These are phyloP conservation scores for Glaucidium brasilianum DNA, from an alignment of 2,113 vertebrate species.

Conservation along the genomic window DNA sequence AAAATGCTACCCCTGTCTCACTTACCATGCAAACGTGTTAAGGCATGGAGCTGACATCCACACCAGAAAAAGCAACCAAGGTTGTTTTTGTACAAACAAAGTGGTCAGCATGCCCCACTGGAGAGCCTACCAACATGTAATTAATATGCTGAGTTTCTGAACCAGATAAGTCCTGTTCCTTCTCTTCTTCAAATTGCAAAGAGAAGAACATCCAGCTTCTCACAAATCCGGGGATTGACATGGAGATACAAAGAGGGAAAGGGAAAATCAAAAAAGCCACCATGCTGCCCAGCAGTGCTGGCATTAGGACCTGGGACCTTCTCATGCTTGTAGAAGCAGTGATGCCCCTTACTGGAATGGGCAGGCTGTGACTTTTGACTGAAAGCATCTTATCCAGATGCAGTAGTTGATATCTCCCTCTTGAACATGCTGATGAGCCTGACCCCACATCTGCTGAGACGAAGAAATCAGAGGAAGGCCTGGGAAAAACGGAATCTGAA, in stretches of 20 bases:
- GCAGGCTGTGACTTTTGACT: not conserved
- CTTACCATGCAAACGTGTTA: not conserved
- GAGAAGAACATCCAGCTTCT: not conserved
- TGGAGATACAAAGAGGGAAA: not conserved
- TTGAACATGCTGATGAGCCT: not conserved
- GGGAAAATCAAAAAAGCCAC: not conserved
- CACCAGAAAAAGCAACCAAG: slow-evolving; percentile 31
- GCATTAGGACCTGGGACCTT: not conserved
- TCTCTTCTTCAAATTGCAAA: not conserved
- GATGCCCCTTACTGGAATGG: not conserved
- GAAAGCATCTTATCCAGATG: not conserved
- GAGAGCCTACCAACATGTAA: not conserved
- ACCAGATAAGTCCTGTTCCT: not conserved
- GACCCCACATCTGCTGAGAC: not conserved
- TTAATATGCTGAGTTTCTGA: not conserved
- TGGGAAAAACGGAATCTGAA: not conserved
- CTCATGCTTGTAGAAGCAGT: not conserved
- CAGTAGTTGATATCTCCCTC: not conserved
- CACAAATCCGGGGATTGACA: rapidly evolving
- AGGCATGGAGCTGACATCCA: not conserved
- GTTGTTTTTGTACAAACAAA: slow-evolving; percentile 14
- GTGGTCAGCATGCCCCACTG: not conserved
- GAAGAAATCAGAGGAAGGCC: not conserved
- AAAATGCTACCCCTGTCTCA: not conserved
- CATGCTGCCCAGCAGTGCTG: not conserved